Conservation (phyloP, 1,140 invertebrate genomes). For the Aphidius ervi region DNA sequence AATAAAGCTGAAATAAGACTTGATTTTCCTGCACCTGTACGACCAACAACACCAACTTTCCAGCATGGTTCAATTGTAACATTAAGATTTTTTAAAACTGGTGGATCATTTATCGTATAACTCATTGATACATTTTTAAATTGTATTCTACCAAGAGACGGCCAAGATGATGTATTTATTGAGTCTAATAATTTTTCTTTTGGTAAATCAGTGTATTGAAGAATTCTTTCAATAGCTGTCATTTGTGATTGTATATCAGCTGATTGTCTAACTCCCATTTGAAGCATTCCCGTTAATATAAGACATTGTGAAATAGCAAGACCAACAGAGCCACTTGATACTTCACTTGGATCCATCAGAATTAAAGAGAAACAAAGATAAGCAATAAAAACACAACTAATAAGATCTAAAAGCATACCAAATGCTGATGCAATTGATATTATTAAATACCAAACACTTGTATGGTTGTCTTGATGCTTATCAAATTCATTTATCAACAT, state of each 20-base stretch:
- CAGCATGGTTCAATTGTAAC: conserved; percentile 60
- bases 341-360: conserved; percentile 37
- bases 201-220: conserved; percentile 69
- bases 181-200: conserved; percentile 53
- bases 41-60: conserved; percentile 71
- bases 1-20: conserved; percentile 73
- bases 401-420: conserved; percentile 42
- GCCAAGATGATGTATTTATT: conserved; percentile 50
- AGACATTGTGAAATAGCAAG: conserved; percentile 80
- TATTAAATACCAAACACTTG: conserved; percentile 61
- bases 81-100: conserved; percentile 67
- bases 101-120: conserved; percentile 60
- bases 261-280: conserved; percentile 77
- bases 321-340: conserved; percentile 65
- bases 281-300: conserved; percentile 74
- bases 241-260: conserved; percentile 71
- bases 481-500: conserved; percentile 71
- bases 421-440: conserved; percentile 57
- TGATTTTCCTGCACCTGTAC: conserved; percentile 81
- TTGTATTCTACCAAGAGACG: conserved; percentile 39
- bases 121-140: conserved; percentile 64
- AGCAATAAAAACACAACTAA: conserved; percentile 34
- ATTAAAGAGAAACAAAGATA: conserved; percentile 48
- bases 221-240: conserved; percentile 75
- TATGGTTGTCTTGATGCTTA: conserved; percentile 61